A percentile compares a stretch with the other conserved stretches of the same genome.
Evolutionary conservation across 2,797 vertebrate genomes (phyloP).

Genomic region (Selene dorsalis): DNA sequence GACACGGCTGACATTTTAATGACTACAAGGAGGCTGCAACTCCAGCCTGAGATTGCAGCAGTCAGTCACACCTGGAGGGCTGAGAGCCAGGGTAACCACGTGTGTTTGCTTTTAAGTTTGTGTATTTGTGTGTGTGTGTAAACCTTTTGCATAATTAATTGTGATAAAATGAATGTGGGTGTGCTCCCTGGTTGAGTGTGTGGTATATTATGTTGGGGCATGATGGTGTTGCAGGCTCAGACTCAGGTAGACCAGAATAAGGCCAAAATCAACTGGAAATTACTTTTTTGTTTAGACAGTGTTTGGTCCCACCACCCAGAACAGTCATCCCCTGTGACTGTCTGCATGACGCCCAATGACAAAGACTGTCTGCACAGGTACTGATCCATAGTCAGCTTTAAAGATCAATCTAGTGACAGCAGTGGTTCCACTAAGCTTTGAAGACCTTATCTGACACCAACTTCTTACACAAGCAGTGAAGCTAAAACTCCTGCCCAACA

Average conservation of each 20-base stretch:
- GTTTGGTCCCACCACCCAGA: background rate
- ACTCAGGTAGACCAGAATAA: background rate
- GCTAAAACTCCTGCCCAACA: conserved; percentile 4
- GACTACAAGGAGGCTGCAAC: conserved; percentile 69
- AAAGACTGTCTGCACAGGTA: background rate
- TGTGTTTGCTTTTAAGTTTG: conserved; percentile 7
- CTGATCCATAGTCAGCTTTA: conserved; percentile 25
- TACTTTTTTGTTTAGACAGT: background rate
- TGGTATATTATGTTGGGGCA: background rate
- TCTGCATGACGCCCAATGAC: conserved; percentile 4
- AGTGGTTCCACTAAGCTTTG: conserved; percentile 8
- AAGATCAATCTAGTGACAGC: conserved; percentile 39
- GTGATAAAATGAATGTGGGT: background rate
- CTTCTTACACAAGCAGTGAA: conserved; percentile 22
- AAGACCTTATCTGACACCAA: conserved; percentile 40
- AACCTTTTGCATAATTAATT: background rate
- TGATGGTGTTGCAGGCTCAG: too few relatives aligned
- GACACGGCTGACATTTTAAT: conserved; percentile 78
- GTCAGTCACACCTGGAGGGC: conserved; percentile 61
- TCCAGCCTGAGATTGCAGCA: conserved; percentile 61
- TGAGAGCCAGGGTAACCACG: conserved; percentile 29
- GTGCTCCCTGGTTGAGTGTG: background rate
- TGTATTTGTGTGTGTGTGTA: background rate
- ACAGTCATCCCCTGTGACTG: conserved; percentile 6
- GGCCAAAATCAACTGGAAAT: background rate